Percentiles rank a stretch among this genome's conserved stretches.
phyloP scores from a whole-genome alignment of 2,888 invertebrate species.

The Teleogryllus oceanicus region DNA sequence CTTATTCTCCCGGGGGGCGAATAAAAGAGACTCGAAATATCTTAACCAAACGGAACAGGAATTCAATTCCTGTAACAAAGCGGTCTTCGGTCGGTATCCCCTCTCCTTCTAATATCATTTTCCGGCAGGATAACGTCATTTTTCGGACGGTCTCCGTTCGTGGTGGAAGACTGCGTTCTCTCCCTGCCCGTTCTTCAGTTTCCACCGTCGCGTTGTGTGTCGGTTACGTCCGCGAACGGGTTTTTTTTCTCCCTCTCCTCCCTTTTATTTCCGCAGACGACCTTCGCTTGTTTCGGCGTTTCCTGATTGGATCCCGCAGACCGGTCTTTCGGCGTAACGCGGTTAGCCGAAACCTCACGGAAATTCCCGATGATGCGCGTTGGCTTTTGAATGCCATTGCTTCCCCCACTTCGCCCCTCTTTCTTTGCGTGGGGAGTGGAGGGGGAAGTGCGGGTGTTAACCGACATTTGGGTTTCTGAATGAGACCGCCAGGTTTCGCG shows the following conservation, averaged over 20 bases:
- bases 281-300: slow-evolving; percentile 24
- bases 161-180: not conserved
- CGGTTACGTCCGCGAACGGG: too few relatives aligned
- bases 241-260: slow-evolving; percentile 24
- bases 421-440: too few relatives aligned
- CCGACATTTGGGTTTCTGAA: not conserved
- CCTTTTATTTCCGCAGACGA: slow-evolving; percentile 12
- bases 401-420: not conserved
- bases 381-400: slow-evolving; percentile 20
- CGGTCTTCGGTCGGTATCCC: not conserved
- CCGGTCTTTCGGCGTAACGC: not conserved
- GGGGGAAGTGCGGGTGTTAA: too few relatives aligned
- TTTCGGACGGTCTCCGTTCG: not conserved
- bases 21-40: not conserved
- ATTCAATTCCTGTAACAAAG: not conserved
- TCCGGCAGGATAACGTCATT: not conserved
- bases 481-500: not conserved
- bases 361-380: slow-evolving; percentile 21
- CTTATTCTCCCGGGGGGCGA: too few relatives aligned
- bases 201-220: not conserved
- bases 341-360: not conserved
- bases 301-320: slow-evolving; percentile 35
- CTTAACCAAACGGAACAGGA: not conserved
- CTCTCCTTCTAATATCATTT: not conserved
- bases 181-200: not conserved